Conservation (phyloP, 2,113 vertebrate genomes). For the Pomatorhinus ruficollis region DNA sequence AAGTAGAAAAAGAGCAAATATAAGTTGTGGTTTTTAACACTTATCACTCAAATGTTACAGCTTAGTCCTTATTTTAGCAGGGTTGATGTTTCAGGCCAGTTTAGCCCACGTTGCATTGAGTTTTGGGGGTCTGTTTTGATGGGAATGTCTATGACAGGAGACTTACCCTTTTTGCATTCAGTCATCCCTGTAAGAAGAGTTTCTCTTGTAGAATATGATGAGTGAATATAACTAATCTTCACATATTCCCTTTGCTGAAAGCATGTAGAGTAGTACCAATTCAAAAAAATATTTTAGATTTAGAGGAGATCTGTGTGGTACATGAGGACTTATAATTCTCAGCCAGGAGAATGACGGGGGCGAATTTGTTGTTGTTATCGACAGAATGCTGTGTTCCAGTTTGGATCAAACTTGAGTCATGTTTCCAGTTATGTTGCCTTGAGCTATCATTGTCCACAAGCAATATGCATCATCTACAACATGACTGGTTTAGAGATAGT, state of each 20-base stretch:
- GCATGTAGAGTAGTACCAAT: not conserved
- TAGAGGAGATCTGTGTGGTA: not conserved
- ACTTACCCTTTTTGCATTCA: not conserved
- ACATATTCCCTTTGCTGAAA: not conserved
- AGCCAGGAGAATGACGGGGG: not conserved
- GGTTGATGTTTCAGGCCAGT: not conserved
- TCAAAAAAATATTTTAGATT: not conserved
- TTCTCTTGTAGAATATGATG: not conserved
- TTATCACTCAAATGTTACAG: not conserved
- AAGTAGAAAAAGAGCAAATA: not conserved
- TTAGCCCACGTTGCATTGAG: accelerated
- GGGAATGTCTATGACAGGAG: not conserved
- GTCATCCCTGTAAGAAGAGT: not conserved
- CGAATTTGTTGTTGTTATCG: not conserved
- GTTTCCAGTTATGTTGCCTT: not conserved
- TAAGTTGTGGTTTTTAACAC: not conserved
- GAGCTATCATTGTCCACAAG: not conserved
- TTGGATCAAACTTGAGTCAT: not conserved
- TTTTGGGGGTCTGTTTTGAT: not conserved
- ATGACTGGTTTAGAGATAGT: not conserved
- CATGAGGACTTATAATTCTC: not conserved
- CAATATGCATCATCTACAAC: not conserved
- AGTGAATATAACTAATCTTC: not conserved
- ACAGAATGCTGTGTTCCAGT: not conserved
- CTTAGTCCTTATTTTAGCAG: not conserved